phyloP scores from a whole-genome alignment of 2,888 invertebrate genomes.

The Thereva nobilitata region DNA sequence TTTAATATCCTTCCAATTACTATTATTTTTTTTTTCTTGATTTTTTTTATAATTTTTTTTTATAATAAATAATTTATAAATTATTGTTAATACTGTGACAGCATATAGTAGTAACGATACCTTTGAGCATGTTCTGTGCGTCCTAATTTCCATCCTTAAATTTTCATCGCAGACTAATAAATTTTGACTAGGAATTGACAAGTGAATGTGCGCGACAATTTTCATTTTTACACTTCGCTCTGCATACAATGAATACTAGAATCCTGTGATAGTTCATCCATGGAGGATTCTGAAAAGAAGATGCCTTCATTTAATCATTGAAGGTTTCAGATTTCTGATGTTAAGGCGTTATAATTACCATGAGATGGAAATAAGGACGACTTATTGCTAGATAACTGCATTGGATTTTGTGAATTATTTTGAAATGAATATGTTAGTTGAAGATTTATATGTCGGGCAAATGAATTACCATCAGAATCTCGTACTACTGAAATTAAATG shows the following conservation, averaged over 20 bases:
- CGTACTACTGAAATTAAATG: conserved; percentile 66
- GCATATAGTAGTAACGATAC: conserved; percentile 16
- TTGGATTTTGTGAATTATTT: conserved; percentile 68
- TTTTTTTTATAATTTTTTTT: not conserved
- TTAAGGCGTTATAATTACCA: conserved; percentile 58
- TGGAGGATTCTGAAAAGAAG: conserved; percentile 71
- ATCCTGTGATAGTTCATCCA: conserved; percentile 85
- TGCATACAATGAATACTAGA: conserved; percentile 86
- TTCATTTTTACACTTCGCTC: conserved; percentile 68
- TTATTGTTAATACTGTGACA: conserved; percentile 39
- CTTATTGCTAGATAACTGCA: conserved; percentile 58
- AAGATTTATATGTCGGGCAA: conserved; percentile 84
- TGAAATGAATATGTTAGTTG: conserved; percentile 88
- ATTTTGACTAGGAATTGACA: conserved; percentile 34
- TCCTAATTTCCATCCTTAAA: not conserved
- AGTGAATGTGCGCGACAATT: conserved; percentile 11
- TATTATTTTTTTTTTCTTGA: conserved; percentile 3
- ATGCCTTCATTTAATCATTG: conserved; percentile 40
- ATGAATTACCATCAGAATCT: conserved; percentile 71
- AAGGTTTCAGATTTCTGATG: conserved; percentile 24
- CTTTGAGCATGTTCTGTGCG: conserved; percentile 17
- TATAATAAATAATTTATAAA: conserved; percentile 38
- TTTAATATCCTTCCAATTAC: not conserved
- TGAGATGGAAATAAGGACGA: conserved; percentile 64
- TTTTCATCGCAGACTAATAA: conserved; percentile 25